These are phyloP conservation scores for Haliclystus octoradiatus DNA, from an alignment of 30 jellyfish, hydroid and myxozoan species.

Conservation along the genomic window DNA sequence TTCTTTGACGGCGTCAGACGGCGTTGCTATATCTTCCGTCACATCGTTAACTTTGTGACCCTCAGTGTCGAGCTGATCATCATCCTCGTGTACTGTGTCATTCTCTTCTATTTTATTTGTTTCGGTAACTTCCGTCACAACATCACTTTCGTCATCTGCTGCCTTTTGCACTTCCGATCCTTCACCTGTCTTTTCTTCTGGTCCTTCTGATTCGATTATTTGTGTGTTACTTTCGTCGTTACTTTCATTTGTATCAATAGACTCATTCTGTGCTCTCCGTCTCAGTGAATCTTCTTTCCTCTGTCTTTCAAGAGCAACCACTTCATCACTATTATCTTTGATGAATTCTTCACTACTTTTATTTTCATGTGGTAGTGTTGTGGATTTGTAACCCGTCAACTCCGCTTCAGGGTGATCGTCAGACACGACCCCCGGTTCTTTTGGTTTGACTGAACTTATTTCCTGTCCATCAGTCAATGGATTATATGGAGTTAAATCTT, in stretches of 20 bases:
- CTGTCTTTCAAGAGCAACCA: not conserved
- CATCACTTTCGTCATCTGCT: not conserved
- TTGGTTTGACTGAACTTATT: constrained; percentile 19
- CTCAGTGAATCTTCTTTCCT: not conserved
- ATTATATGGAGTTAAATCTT: constrained; percentile 58
- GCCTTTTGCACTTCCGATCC: not conserved
- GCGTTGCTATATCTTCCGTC: not conserved
- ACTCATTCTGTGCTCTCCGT: not conserved
- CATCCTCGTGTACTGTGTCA: not conserved
- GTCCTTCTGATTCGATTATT: not conserved
- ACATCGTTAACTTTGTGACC: not conserved
- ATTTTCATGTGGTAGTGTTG: not conserved
- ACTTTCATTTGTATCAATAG: not conserved
- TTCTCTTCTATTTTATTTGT: not conserved
- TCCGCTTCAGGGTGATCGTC: constrained; percentile 8
- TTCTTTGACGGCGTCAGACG: not conserved
- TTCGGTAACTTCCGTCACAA: not conserved
- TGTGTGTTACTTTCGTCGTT: not conserved
- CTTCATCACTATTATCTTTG: not conserved
- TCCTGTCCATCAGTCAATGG: constrained; percentile 43
- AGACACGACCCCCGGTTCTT: constrained; percentile 34
- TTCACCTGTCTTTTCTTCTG: constrained; percentile 11
- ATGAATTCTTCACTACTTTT: not conserved
- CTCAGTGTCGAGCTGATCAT: not conserved
- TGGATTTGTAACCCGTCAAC: not conserved